Evolutionary conservation across 2,888 invertebrate genomes (phyloP), one percentile per base, ranked within the genome.

Genomic region (Drosophila pegasa): DNA sequence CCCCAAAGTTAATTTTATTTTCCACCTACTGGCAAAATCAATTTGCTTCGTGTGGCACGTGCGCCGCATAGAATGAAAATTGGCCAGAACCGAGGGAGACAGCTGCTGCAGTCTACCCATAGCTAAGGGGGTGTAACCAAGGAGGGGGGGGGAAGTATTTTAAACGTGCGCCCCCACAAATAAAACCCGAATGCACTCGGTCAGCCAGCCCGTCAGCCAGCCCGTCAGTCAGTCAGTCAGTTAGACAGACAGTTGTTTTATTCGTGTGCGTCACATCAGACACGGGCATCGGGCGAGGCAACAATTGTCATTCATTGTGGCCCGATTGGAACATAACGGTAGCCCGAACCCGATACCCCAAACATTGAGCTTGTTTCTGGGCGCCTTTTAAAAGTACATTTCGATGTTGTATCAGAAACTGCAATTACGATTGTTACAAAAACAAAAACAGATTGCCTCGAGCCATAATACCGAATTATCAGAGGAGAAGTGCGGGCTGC

Each of bases 31-130:
- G 91, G 90, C 91, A 83, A 91, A 91, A 91, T 91, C 91, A 91
- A 91, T 91, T 91, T 91, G 87, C 82, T 89, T 91, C 91, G 91
- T 91, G 91, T 91, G 91, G 91, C 91, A 91, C 91, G 91, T 91
- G 91, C 91, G 88, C 90, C 82, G 90, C 90, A 91, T 90, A 87
- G 80, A 88, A 83, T 80, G 74, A 88, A 85, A 81, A 75, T 81
- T 83, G 78, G 64, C 47, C 66, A 75, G 67, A 78, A 70, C 62
- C 43, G 40, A 31, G 47, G 40, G 48, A 40, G 35, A 43, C 33
- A 25, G 18, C 41, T 12, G 47, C 27, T 35, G 55, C 33, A 8
- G n/a, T 20, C 52, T 40, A 10, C 9, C 25, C n/a, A n/a, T 14
- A 33, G 9, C 33, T 14, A 6, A 41, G 22, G 29, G 47, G 61